Evolutionary conservation across 2,888 invertebrate species (phyloP).

Genomic region (Beris morrisii): DNA sequence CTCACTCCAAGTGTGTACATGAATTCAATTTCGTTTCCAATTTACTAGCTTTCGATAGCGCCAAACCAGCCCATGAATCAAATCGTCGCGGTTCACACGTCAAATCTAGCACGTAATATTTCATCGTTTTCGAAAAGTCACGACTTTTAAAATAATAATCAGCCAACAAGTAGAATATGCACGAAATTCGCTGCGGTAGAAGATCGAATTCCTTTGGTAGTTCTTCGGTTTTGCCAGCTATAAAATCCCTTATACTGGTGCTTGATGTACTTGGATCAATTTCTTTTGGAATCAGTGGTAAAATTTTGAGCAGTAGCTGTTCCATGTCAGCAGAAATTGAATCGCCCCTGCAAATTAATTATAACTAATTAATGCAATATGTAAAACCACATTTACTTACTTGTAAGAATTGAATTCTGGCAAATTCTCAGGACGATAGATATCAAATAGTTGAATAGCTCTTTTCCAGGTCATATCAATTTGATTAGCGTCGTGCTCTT

Average conservation of each 20-base stretch:
- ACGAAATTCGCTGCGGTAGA: slow-evolving; percentile 65
- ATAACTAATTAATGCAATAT: not conserved
- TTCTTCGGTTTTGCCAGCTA: slow-evolving; percentile 63
- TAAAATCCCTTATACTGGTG: slow-evolving; percentile 67
- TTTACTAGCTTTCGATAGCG: slow-evolving; percentile 74
- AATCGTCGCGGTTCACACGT: slow-evolving; percentile 77
- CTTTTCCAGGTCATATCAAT: slow-evolving; percentile 72
- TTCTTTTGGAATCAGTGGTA: slow-evolving; percentile 68
- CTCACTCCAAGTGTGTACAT: slow-evolving; percentile 63
- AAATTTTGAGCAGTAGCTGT: slow-evolving; percentile 69
- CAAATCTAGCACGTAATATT: slow-evolving; percentile 82
- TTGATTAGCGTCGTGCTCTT: slow-evolving; percentile 69
- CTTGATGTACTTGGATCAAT: slow-evolving; percentile 67
- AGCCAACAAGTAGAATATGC: slow-evolving; percentile 86
- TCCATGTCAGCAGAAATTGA: slow-evolving; percentile 85
- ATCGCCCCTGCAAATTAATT: slow-evolving; percentile 47
- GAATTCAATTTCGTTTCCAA: slow-evolving; percentile 81
- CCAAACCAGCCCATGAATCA: slow-evolving; percentile 92
- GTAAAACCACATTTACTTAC: slow-evolving; percentile 14
- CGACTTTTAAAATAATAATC: slow-evolving; percentile 91
- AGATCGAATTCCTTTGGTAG: slow-evolving; percentile 60
- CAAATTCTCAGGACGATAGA: slow-evolving; percentile 75
- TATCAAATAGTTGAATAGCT: slow-evolving; percentile 75
- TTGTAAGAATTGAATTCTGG: slow-evolving; percentile 81
- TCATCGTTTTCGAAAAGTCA: slow-evolving; percentile 72